Percentiles rank a stretch among this genome's conserved stretches.
Evolutionary conservation across 2,797 vertebrate genomes (phyloP).

Genomic region (Pangasius mekongensis): DNA sequence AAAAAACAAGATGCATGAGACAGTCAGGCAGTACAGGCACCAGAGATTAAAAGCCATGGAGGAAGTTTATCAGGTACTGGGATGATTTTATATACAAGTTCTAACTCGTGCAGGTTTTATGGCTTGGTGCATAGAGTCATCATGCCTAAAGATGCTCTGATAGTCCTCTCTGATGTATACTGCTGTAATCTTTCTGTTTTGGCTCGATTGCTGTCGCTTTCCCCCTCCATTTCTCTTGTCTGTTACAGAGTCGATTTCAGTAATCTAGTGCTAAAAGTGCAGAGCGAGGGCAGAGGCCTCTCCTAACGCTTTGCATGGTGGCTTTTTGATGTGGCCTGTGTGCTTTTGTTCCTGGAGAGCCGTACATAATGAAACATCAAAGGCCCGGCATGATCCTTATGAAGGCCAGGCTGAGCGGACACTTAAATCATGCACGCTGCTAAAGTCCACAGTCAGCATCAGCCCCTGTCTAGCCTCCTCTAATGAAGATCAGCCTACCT

Average conservation of each 20-base stretch:
- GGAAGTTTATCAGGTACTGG: constrained; percentile 27
- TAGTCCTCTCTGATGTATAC: constrained; percentile 42
- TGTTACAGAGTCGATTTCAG: constrained; percentile 51
- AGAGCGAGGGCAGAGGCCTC: constrained; percentile 47
- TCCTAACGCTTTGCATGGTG: constrained; percentile 49
- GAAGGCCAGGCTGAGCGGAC: constrained; percentile 56
- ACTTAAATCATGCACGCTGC: constrained; percentile 60
- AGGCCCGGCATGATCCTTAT: constrained; percentile 65
- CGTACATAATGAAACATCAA: constrained; percentile 74
- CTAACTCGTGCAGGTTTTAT: constrained; percentile 28
- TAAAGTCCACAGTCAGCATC: constrained; percentile 51
- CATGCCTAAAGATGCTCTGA: constrained; percentile 42
- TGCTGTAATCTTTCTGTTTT: constrained; percentile 66
- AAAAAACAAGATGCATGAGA: neutral
- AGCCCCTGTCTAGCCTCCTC: constrained; percentile 42
- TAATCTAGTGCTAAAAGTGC: constrained; percentile 60
- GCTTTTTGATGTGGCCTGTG: constrained; percentile 66
- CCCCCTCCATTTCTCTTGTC: constrained; percentile 25
- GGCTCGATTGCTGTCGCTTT: constrained; percentile 60
- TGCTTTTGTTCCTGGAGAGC: constrained; percentile 67
- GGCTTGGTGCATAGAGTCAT: constrained; percentile 27
- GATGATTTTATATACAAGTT: constrained; percentile 25
- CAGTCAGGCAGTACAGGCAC: constrained; percentile 5
- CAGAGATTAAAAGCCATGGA: constrained; percentile 21
- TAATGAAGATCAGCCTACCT: constrained; percentile 60